Conservation (phyloP, 1,140 invertebrate species). For the Scylla paramamosain region DNA sequence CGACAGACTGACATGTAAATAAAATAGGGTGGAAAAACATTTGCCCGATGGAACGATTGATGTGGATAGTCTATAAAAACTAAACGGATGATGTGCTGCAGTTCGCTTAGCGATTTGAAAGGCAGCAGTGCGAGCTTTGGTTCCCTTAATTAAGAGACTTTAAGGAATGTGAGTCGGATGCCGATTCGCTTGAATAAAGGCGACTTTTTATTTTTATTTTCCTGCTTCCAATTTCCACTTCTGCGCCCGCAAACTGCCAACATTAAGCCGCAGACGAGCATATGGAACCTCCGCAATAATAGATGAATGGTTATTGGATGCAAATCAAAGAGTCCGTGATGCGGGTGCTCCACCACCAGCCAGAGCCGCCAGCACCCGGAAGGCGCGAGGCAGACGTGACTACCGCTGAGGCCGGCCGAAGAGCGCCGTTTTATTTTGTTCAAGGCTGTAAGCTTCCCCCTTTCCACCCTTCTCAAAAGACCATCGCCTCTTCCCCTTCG, state of each 20-base stretch:
- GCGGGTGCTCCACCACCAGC: too few relatives aligned
- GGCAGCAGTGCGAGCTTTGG: too few relatives aligned
- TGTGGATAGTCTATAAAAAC: background rate
- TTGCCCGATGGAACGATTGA: background rate
- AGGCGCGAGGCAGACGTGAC: too few relatives aligned
- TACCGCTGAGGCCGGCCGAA: too few relatives aligned
- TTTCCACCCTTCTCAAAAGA: background rate
- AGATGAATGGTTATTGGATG: too few relatives aligned
- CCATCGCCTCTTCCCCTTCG: constrained; percentile 3
- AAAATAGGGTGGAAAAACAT: constrained; percentile 2
- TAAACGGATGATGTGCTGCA: background rate
- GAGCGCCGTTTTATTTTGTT: too few relatives aligned
- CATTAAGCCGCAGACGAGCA: background rate
- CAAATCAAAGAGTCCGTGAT: too few relatives aligned
- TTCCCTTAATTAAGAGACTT: too few relatives aligned
- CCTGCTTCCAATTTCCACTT: background rate
- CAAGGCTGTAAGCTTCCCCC: too few relatives aligned
- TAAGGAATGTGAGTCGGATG: too few relatives aligned
- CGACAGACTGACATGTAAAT: constrained; percentile 9
- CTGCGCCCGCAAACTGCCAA: background rate
- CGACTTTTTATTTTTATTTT: background rate
- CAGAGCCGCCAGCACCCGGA: too few relatives aligned
- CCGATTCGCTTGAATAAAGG: background rate
- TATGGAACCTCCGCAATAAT: background rate
- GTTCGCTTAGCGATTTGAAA: background rate